phyloP scores from a whole-genome alignment of 2,888 invertebrate species.

The Drosophila hamatofila region DNA sequence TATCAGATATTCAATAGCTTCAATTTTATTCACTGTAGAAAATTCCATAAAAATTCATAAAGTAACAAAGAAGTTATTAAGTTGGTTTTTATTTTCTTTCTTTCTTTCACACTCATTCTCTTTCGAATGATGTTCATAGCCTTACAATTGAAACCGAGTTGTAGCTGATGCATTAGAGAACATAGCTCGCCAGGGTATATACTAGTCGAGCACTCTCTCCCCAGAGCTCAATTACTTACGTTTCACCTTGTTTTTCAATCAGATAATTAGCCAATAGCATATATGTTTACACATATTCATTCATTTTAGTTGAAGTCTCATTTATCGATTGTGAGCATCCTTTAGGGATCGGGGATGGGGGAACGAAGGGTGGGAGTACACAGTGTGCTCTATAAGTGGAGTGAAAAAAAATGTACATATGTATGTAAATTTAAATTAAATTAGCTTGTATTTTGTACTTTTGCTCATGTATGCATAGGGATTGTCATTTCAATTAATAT shows the following conservation, averaged over 20 bases:
- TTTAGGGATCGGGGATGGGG: no score
- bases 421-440: neutral
- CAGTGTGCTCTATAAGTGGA: neutral
- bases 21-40: no score
- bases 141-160: neutral
- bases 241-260: neutral
- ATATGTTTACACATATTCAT: neutral
- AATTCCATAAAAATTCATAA: no score
- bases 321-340: neutral
- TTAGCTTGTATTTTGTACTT: neutral
- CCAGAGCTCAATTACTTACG: neutral
- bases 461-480: neutral
- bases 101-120: no score
- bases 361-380: no score
- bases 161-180: neutral
- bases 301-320: neutral
- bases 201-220: neutral
- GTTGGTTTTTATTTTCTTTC: no score
- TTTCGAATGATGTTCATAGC: no score
- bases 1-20: no score
- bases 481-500: neutral
- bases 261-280: neutral
- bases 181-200: neutral
- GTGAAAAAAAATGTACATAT: neutral
- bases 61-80: no score